Evolutionary conservation across 2,797 vertebrate species (phyloP).

Genomic region (Pseudocheirus occidentalis): DNA sequence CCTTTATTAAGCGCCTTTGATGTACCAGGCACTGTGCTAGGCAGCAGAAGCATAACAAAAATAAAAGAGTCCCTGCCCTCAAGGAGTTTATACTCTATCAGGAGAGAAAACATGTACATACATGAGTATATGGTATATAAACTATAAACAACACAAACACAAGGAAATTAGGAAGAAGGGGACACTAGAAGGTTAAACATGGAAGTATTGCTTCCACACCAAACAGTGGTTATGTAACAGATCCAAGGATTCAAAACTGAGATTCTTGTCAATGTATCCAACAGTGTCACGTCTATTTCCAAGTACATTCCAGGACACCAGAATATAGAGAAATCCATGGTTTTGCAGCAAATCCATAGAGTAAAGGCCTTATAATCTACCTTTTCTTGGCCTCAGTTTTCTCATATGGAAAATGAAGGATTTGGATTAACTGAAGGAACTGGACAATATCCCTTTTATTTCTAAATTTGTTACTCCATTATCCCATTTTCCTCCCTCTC

Average conservation of each 20-base stretch:
- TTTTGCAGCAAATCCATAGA: constrained; percentile 36
- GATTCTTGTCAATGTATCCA: constrained; percentile 32
- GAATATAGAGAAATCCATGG: background rate
- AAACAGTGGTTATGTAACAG: background rate
- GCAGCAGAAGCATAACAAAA: background rate
- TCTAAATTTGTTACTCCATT: background rate
- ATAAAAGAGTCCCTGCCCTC: background rate
- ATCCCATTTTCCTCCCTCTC: background rate
- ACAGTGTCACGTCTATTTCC: constrained; percentile 48
- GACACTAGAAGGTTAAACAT: background rate
- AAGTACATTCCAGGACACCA: constrained; percentile 32
- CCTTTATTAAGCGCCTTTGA: background rate
- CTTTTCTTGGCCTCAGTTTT: background rate
- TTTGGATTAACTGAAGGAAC: background rate
- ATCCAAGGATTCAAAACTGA: constrained; percentile 22
- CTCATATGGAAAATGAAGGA: constrained; percentile 18
- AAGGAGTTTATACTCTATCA: background rate
- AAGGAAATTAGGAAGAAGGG: background rate
- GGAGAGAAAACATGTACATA: background rate
- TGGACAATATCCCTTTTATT: background rate
- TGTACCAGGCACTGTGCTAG: background rate
- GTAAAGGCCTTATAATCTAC: background rate
- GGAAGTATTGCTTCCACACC: constrained; percentile 26
- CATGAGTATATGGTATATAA: background rate
- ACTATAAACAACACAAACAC: background rate